Percentiles rank a stretch among this genome's conserved stretches.
These are phyloP conservation scores for Myotis davidii DNA, from an alignment of 2,113 vertebrate species.

Conservation along the genomic window DNA sequence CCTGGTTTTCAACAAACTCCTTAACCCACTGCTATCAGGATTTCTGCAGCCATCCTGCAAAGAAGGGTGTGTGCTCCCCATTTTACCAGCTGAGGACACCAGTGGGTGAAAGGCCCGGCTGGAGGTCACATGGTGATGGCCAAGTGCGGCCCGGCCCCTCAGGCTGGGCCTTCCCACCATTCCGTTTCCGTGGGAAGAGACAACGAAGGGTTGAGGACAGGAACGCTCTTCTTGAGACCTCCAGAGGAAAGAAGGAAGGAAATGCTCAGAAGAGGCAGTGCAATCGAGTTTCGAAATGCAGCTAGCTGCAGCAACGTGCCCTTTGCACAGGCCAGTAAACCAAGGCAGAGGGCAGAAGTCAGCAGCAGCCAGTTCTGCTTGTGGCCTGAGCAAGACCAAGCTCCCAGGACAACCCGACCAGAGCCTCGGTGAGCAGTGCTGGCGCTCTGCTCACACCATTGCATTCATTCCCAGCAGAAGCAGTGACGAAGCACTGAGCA, in stretches of 20 bases:
- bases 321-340: constrained; percentile 2
- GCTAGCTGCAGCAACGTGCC: not conserved
- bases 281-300: not conserved
- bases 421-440: not conserved
- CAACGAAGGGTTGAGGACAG: not conserved
- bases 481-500: not conserved
- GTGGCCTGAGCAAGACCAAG: not conserved
- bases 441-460: not conserved
- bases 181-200: not conserved
- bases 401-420: not conserved
- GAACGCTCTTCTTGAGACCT: not conserved
- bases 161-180: not conserved
- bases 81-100: not conserved
- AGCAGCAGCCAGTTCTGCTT: not conserved
- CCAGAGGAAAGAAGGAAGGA: constrained; percentile 13
- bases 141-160: not conserved
- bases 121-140: not conserved
- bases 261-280: rapidly evolving
- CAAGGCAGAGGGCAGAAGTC: not conserved
- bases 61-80: not conserved
- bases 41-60: not conserved
- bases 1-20: not conserved
- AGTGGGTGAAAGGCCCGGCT: rapidly evolving
- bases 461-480: not conserved
- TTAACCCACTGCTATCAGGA: not conserved